Evolutionary conservation across 2,888 invertebrate genomes (phyloP), one percentile per base, ranked within the genome.

Genomic region (Xanthia togata): DNA sequence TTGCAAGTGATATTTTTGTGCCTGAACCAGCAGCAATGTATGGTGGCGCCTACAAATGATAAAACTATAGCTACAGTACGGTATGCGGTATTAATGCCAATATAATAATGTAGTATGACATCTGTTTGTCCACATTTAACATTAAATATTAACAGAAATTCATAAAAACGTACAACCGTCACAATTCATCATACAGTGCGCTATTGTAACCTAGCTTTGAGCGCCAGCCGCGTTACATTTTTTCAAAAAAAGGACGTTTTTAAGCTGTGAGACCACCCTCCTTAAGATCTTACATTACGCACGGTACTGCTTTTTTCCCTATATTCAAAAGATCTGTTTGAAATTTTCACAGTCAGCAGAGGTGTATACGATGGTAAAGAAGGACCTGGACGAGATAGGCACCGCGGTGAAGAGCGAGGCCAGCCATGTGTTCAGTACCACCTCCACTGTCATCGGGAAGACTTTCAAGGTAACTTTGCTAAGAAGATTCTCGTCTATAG

Each of bases 331-430:
- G 9, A 23, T 8, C 0, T 23, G 23, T 23, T 20, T 50, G 20
- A 20, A 8, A 31, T 44, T 4, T 62, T 92, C 95, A 2, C 93
- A 98, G 98, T 98, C 98, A 69, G 97, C 97, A 2, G 98, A 98
- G 92, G 98, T 98, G 4, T 97, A 98, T 88, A 98, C 98, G 78
- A 98, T 98, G 96, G 98, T 98, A 83, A 98, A 98, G 92, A 97
- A 98, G 89, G 98, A 98, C 92, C 93, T 98, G 86, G 98, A 97
- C 90, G 98, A 98, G 93, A 97, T 98, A 87, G 97, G 98, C 23
- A 97, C 97, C 71, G 98, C 97, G 14, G 98, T 98, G 6, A 97
- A 97, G 92, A 97, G 97, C 84, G 98, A 98, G 93, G 98, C 98
- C 12, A 97, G 97, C 82, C 97, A 97, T 89, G 97, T 98, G 31